Evolutionary conservation across 2,888 invertebrate genomes (phyloP), one percentile per base, ranked within the genome.

Genomic region (Asteroscopus sphinx): DNA sequence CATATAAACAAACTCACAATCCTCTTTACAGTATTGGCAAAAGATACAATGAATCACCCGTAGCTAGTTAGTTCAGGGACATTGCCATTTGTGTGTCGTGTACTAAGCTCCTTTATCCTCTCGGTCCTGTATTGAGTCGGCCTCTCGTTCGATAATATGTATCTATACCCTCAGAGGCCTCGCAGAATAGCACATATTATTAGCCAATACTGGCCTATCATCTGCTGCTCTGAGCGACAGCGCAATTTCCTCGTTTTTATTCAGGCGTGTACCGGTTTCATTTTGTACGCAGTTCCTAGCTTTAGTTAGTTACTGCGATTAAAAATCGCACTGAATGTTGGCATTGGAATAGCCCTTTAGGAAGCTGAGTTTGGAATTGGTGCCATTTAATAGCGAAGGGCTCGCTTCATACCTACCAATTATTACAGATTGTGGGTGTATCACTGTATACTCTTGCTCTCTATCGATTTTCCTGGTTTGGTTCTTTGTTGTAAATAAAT

Each of bases 211-310:
- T 52, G 72, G 37, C 56, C 57, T 46, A 58, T 55, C 58, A 44
- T 55, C 47, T 41, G 12, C 17, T 57, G 63, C 54, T 28, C 52
- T 68, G 56, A 55, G 54, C 57, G 73, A 76, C 77, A 73, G 48
- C 49, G 67, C 60, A 76, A 74, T 74, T 74, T 76, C 74, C 77
- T 55, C 35, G 58, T 49, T 60, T 68, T 68, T 69, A 76, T 62
- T 55, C 59, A 37, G 57, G 12, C 47, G 35, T 44, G 30, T 41
- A 42, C 39, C 53, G 42, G 44, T 57, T 55, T 47, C 53, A 54
- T 48, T 63, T 56, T 46, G 21, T 53, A 72, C 58, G 47, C 49
- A 61, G 51, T 65, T 57, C 57, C 58, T 54, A 51, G 60, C 46
- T 64, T 59, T 44, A 51, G 37, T 40, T 42, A 66, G 42, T 39